These are phyloP conservation scores for Phalacrocorax aristotelis DNA, from an alignment of 2,113 vertebrate species.

Conservation along the genomic window DNA sequence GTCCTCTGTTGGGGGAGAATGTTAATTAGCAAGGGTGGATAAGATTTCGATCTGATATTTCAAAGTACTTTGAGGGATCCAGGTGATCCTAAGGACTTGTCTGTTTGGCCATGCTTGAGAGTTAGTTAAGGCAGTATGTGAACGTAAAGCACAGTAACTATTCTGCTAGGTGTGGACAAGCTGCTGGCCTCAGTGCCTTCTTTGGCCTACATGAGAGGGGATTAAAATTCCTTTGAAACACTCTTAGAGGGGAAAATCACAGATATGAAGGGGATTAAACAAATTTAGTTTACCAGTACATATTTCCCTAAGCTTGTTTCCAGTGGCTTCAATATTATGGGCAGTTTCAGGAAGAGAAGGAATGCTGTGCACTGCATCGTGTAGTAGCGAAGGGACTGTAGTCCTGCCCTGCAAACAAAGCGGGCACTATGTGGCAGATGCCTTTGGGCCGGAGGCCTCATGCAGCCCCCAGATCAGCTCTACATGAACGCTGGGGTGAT, in stretches of 20 bases:
- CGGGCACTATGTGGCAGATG: background rate
- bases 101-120: background rate
- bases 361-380: accelerated
- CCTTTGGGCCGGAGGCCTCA: background rate
- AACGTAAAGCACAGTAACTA: background rate
- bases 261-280: constrained; percentile 7
- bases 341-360: background rate
- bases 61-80: background rate
- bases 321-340: background rate
- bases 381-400: accelerated
- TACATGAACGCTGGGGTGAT: accelerated
- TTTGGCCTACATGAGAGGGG: background rate
- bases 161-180: background rate
- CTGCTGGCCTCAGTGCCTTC: background rate
- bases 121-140: background rate
- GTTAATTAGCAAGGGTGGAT: background rate
- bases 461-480: background rate
- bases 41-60: background rate
- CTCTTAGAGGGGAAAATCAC: background rate
- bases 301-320: constrained; percentile 18
- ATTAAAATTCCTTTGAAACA: constrained; percentile 58
- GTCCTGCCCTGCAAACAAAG: background rate
- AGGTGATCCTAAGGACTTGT: background rate
- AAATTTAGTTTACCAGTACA: background rate
- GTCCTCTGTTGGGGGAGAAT: background rate